Evolutionary conservation across 2,888 invertebrate species (phyloP), one percentile per base, ranked within the genome.

Genomic region (Netelia virgata): DNA sequence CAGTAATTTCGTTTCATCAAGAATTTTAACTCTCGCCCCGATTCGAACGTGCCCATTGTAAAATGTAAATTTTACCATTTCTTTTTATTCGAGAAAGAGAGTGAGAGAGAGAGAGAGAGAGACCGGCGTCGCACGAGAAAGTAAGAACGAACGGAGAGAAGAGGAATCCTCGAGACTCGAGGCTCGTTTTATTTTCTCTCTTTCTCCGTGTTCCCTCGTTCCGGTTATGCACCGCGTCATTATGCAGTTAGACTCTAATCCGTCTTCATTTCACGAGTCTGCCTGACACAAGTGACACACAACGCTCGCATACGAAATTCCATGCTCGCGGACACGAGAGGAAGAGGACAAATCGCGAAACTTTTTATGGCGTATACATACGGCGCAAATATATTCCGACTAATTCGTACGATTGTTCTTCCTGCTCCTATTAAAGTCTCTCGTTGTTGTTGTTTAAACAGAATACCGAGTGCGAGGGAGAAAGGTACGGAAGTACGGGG

Each of bases 241-340:
- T 86, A 87, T 79, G 87, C 85, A 82, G 87, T 88, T 86, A 88
- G 80, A 75, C 78, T 80, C 83, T 82, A 86, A 87, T 88, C 83
- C 84, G 77, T 84, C 83, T 87, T 85, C 79, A 82, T 84, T 79
- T 84, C 84, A 82, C 74, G 70, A 82, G 74, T 47, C 69, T 59
- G 55, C 59, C 57, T 50, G 74, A 36, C 81, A 70, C 84, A 81
- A 70, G 36, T 57, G 64, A 55, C 77, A 73, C 81, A 69, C 81
- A 75, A 68, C 68, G 68, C 57, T 59, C 53, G 66, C 70, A 76
- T 69, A 53, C 47, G 61, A 69, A 69, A 69, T 69, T 18, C 69
- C 6, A 18, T 61, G 59, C 16, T 70, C 23, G 70, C 68, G 23
- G 5, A 18, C 55, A 64, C 16, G 47, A 47, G 47, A 47, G 47